Conservation (phyloP, 2,797 vertebrate species). For the Yasuhikotakia modesta region DNA sequence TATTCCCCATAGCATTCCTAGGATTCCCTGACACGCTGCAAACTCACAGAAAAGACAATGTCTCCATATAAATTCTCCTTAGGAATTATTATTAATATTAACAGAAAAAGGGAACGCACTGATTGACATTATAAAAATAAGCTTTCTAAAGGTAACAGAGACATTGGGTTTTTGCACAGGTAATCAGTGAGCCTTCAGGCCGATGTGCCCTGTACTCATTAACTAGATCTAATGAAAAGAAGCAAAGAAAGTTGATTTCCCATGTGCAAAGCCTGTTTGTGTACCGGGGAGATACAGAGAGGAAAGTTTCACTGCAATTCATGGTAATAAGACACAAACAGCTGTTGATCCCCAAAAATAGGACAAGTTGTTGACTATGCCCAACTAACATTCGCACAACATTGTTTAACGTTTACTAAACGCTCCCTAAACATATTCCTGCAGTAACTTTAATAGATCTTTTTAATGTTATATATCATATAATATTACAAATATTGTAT, state of each 20-base stretch:
- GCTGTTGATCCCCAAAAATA: not conserved
- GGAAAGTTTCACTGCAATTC: not conserved
- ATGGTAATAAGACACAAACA: not conserved
- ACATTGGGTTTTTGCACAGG: not conserved
- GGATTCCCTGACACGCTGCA: conserved; percentile 64
- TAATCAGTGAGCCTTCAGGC: not conserved
- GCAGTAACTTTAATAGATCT: too few species aligned
- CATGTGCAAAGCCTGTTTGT: not conserved
- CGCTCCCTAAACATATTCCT: too few species aligned
- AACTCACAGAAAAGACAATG: not conserved
- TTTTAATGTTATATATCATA: too few species aligned
- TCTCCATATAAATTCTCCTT: not conserved
- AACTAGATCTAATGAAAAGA: not conserved
- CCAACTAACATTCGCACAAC: too few species aligned
- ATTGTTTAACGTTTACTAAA: too few species aligned
- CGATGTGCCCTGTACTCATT: not conserved
- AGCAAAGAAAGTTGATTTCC: not conserved
- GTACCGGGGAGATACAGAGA: not conserved
- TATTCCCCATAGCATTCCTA: conserved; percentile 57
- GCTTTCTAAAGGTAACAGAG: not conserved
- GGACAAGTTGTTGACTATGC: too few species aligned
- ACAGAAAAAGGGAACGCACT: not conserved
- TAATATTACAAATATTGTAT: too few species aligned
- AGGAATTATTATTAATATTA: not conserved
- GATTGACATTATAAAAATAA: not conserved